These are phyloP conservation scores for Diabrotica virgifera DNA, from an alignment of 1,140 invertebrate genomes.

Conservation along the genomic window DNA sequence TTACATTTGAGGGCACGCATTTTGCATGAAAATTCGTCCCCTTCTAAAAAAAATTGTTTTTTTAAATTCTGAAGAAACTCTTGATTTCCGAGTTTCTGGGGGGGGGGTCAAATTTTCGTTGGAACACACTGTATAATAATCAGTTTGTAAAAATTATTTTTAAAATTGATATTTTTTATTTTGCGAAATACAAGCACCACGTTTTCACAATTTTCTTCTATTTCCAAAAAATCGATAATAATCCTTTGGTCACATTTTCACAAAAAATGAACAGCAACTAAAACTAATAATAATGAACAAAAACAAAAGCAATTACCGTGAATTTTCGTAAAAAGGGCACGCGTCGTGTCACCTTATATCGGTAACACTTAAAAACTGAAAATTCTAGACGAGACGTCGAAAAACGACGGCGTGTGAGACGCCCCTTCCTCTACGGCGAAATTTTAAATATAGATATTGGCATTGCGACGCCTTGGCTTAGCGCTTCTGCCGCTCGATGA, in stretches of 20 bases:
- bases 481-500: slow-evolving; percentile 8
- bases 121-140: no score
- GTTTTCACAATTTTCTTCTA: background rate
- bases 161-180: background rate
- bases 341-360: slow-evolving; percentile 27
- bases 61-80: no score
- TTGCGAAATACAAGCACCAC: background rate
- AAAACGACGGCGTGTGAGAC: slow-evolving; percentile 28
- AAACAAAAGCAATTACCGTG: slow-evolving; percentile 31
- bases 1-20: no score
- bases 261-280: slow-evolving; percentile 4
- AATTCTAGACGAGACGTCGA: slow-evolving; percentile 38
- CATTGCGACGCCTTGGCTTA: slow-evolving; percentile 24
- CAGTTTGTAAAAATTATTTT: background rate
- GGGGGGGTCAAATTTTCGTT: no score
- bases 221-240: slow-evolving; percentile 13
- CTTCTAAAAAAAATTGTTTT: no score
- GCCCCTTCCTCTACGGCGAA: slow-evolving; percentile 37
- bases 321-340: slow-evolving; percentile 22
- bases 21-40: no score
- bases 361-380: slow-evolving; percentile 43
- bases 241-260: slow-evolving; percentile 1
- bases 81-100: no score
- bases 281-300: slow-evolving; percentile 17
- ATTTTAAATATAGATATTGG: slow-evolving; percentile 45